Base-by-base conservation (phyloP, 2,113 vertebrate genomes). In the Carettochelys insculpta region DNA sequence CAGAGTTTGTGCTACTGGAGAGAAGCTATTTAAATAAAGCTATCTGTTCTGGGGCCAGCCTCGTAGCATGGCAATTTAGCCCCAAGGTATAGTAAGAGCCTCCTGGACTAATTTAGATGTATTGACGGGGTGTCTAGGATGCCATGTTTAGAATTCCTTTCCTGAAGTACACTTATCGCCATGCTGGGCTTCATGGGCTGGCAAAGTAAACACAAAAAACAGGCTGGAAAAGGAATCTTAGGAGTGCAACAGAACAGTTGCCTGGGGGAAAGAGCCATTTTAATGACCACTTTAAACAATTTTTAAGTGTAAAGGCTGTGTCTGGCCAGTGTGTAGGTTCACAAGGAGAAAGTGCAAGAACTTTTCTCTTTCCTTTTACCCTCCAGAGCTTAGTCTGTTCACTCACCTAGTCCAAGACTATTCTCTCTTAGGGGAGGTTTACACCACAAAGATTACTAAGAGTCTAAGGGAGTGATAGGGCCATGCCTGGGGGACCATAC, bases 401-500 rank as follows among this genome's bases (percentile, higher is more conserved):
- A 38, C n/a, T 68, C 17, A n/a, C 34, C 34, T n/a, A 34, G n/a
- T 14, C 14, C 14, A n/a, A n/a, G n/a, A n/a, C 61, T 65, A n/a
- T 34, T n/a, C 3, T 34, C 13, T 14, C 1, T 76, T 29, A 48
- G 29, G 8, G 34, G 7, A 47, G 34, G 86, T 75, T 34, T 1
- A 52, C 82, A 65, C 27, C 68, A 29, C 68, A n/a, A n/a, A n/a
- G n/a, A n/a, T n/a, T 47, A 38, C 86, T 80, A 11, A 29, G 56
- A 11, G 2, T 77, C 43, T 43, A 92, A 61, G 25, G 54, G 29
- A 83, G 24, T 17, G 8, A 58, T 77, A 16, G 27, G 48, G 17
- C 5, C 0, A 0, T 87, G 43, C 48, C 76, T 58, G 24, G 56
- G 12, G 34, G n/a, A 0, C 0, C 54, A 13, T 10, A 10, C 4